These are phyloP conservation scores for Carposina sasakii DNA, from an alignment of 1,140 invertebrate genomes.

Conservation along the genomic window DNA sequence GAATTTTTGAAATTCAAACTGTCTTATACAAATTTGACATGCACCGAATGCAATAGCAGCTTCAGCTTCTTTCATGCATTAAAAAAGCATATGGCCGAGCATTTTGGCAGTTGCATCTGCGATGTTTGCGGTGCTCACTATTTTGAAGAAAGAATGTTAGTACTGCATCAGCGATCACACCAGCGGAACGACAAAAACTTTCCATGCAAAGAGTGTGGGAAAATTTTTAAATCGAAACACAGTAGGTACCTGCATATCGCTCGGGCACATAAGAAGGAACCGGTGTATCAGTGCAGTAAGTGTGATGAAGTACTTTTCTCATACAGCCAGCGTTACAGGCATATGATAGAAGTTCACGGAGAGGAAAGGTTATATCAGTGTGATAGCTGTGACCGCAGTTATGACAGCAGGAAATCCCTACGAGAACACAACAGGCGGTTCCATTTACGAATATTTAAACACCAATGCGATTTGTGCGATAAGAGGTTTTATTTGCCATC, in stretches of 20 bases:
- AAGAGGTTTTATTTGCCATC: slow-evolving; percentile 57
- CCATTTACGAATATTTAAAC: slow-evolving; percentile 54
- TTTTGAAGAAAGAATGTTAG: slow-evolving; percentile 54
- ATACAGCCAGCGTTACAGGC: slow-evolving; percentile 44
- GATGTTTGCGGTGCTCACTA: slow-evolving; percentile 59
- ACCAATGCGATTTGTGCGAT: slow-evolving; percentile 57
- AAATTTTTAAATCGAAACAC: slow-evolving; percentile 56
- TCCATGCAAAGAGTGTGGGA: slow-evolving; percentile 52
- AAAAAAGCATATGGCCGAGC: slow-evolving; percentile 60
- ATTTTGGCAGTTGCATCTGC: slow-evolving; percentile 56
- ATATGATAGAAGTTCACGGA: slow-evolving; percentile 52
- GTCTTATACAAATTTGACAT: slow-evolving; percentile 31
- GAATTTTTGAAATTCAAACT: slow-evolving; percentile 50
- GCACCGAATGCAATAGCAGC: slow-evolving; percentile 32
- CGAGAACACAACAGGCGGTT: slow-evolving; percentile 48
- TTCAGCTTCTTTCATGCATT: slow-evolving; percentile 56
- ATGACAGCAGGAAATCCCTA: slow-evolving; percentile 52
- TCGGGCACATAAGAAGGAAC: slow-evolving; percentile 47
- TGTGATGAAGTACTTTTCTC: slow-evolving; percentile 55
- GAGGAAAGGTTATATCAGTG: slow-evolving; percentile 47
- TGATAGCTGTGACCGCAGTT: slow-evolving; percentile 46
- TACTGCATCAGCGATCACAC: slow-evolving; percentile 49
- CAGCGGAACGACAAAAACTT: slow-evolving; percentile 33
- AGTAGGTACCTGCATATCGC: slow-evolving; percentile 48
- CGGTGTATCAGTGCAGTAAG: slow-evolving; percentile 49